A percentile compares a stretch with the other conserved stretches of the same genome.
These are phyloP conservation scores for Cyclura pinguis DNA, from an alignment of 2,797 vertebrate genomes.

Conservation along the genomic window DNA sequence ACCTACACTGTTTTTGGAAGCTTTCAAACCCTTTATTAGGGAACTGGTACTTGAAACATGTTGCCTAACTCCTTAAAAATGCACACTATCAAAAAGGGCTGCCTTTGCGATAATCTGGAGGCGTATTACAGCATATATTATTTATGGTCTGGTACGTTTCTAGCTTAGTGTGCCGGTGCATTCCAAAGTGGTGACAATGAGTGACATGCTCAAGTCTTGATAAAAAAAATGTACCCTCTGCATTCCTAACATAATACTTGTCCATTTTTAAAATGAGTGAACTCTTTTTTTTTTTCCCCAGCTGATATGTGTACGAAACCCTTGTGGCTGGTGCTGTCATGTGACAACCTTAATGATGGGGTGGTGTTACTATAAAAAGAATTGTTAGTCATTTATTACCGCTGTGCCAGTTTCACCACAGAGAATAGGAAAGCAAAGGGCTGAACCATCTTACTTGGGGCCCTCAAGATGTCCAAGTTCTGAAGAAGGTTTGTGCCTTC, in stretches of 20 bases:
- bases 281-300: too few relatives aligned
- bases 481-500: neutral
- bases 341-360: conserved; percentile 33
- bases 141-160: conserved; percentile 5
- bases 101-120: neutral
- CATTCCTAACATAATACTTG: neutral
- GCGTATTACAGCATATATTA: neutral
- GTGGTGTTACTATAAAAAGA: conserved; percentile 27
- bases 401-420: neutral
- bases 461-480: neutral
- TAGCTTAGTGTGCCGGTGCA: neutral
- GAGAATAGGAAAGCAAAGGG: neutral
- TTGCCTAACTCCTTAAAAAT: neutral
- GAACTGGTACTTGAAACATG: neutral
- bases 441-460: conserved; percentile 16
- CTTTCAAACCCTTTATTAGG: neutral
- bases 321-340: conserved; percentile 2
- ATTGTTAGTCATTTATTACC: neutral
- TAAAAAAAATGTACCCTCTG: conserved; percentile 29
- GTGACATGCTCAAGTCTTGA: conserved; percentile 18
- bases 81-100: neutral
- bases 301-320: neutral
- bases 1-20: neutral
- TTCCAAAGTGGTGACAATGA: conserved; percentile 64
- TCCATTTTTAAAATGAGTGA: neutral